These are phyloP conservation scores for Platycheirus albimanus DNA, from an alignment of 2,888 invertebrate genomes.

Conservation along the genomic window DNA sequence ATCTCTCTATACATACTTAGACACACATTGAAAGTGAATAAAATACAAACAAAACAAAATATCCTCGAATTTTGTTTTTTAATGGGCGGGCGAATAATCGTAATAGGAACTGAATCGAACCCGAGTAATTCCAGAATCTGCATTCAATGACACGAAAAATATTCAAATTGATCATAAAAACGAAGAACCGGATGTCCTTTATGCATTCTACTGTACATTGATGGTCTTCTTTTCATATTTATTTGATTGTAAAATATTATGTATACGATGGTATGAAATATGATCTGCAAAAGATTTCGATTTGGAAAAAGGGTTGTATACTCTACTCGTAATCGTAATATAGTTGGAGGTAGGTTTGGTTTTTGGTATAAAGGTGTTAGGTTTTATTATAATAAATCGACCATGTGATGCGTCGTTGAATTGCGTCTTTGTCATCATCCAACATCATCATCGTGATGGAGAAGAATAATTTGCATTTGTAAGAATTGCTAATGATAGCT, in stretches of 20 bases:
- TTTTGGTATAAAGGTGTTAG: constrained; percentile 62
- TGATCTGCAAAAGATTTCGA: constrained; percentile 60
- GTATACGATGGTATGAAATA: constrained; percentile 69
- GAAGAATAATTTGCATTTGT: constrained; percentile 42
- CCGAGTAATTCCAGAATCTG: constrained; percentile 75
- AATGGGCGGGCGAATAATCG: constrained; percentile 74
- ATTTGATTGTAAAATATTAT: constrained; percentile 44
- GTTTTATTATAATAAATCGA: constrained; percentile 15
- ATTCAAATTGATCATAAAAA: constrained; percentile 76
- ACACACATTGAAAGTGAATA: constrained; percentile 22
- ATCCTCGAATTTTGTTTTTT: constrained; percentile 49
- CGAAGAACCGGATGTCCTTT: constrained; percentile 72
- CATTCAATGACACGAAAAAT: constrained; percentile 77
- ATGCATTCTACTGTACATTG: no score
- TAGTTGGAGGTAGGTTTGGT: background rate
- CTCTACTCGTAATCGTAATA: no score
- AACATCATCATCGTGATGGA: no score
- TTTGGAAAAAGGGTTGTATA: constrained; percentile 63
- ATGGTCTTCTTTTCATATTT: constrained; percentile 26
- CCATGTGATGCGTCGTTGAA: constrained; percentile 8
- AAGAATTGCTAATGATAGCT: constrained; percentile 54
- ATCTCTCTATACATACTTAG: no score
- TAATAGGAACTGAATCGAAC: constrained; percentile 74
- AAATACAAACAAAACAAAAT: constrained; percentile 8
- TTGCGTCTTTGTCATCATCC: constrained; percentile 17